Percentiles rank a stretch among this genome's conserved stretches.
phyloP scores from a whole-genome alignment of 1,140 invertebrate genomes.

The Eurytemora carolleeae region DNA sequence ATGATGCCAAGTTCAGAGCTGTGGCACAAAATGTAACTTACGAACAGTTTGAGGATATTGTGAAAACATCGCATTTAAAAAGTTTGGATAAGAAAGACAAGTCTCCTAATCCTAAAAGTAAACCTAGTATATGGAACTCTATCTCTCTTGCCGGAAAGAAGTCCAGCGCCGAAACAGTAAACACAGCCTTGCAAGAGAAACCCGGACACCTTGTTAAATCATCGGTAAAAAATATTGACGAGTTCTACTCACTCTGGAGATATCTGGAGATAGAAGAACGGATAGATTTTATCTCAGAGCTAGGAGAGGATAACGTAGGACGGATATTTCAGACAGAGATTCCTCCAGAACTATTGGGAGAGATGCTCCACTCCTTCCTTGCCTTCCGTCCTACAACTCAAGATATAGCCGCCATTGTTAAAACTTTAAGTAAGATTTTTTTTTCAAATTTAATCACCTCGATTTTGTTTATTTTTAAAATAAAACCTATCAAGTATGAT shows the following conservation, averaged over 20 bases:
- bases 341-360: not conserved
- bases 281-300: not conserved
- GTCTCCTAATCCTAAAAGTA: not conserved
- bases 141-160: not conserved
- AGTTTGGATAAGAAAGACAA: not conserved
- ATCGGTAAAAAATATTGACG: not conserved
- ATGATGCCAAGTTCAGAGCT: conserved; percentile 9
- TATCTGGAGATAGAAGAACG: not conserved
- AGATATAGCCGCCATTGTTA: not conserved
- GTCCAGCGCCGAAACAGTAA: too few relatives aligned
- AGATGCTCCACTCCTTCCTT: not conserved
- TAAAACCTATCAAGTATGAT: too few relatives aligned
- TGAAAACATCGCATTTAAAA: conserved; percentile 2
- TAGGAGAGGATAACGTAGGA: not conserved
- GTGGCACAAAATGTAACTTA: not conserved
- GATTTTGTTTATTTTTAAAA: too few relatives aligned
- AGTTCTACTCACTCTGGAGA: not conserved
- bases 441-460: too few relatives aligned
- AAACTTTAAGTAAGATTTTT: not conserved
- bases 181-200: too few relatives aligned
- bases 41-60: conserved; percentile 2
- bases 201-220: too few relatives aligned
- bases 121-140: not conserved
- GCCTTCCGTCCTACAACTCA: not conserved
- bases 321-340: not conserved